Evolutionary conservation across 2,888 invertebrate genomes (phyloP).

Genomic region (Mechanitis messenoides): DNA sequence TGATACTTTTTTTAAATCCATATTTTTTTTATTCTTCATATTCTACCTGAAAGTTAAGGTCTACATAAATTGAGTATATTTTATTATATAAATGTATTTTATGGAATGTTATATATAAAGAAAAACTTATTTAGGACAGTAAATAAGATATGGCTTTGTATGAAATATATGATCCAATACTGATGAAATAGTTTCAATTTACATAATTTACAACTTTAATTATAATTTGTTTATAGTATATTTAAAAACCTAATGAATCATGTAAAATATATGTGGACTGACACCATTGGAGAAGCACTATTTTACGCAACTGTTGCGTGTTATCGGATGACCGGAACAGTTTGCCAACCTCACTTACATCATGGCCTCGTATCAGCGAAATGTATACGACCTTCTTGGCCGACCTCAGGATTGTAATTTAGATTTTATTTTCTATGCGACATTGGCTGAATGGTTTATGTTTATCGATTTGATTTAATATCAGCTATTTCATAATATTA

Average conservation of each 20-base stretch:
- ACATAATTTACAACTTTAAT: too few species aligned
- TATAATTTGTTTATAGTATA: too few species aligned
- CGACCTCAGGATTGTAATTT: constrained; percentile 19
- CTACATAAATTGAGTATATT: too few species aligned
- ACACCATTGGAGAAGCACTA: constrained; percentile 17
- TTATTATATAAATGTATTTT: too few species aligned
- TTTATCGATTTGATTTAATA: not conserved
- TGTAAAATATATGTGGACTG: constrained; percentile 11
- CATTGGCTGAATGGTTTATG: not conserved
- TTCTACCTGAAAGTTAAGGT: too few species aligned
- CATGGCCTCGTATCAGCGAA: constrained; percentile 29
- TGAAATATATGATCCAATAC: not conserved
- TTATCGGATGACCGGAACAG: constrained; percentile 58
- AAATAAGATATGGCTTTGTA: too few species aligned
- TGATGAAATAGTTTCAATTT: not conserved
- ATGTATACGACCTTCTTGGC: constrained; percentile 19
- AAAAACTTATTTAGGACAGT: too few species aligned
- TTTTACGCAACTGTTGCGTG: constrained; percentile 59
- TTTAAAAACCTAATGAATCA: not conserved
- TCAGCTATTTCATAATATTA: too few species aligned
- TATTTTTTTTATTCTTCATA: not conserved
- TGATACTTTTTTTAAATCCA: not conserved
- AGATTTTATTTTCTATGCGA: not conserved
- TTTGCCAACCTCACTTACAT: constrained; percentile 55
- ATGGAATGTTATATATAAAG: too few species aligned